These are phyloP conservation scores for Pocillopora grandis DNA, from an alignment of 92 coral and sea anemone genomes.

Conservation along the genomic window DNA sequence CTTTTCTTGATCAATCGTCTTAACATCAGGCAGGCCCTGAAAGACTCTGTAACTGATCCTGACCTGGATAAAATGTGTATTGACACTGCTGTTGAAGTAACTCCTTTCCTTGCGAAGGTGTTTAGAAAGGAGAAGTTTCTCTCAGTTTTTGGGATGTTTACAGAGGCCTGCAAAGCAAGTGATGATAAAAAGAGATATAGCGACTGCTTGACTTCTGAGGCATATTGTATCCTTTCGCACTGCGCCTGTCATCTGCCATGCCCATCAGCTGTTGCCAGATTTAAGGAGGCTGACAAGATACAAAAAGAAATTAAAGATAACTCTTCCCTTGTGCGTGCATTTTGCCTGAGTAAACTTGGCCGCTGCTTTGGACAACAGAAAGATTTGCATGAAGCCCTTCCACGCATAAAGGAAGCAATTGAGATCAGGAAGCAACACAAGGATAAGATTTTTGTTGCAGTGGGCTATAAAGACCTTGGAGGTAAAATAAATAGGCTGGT, in stretches of 20 bases:
- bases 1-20: slow-evolving; percentile 80
- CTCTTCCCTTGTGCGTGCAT: slow-evolving; percentile 66
- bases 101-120: slow-evolving; percentile 80
- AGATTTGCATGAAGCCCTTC: slow-evolving; percentile 60
- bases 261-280: slow-evolving; percentile 61
- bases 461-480: slow-evolving; percentile 87
- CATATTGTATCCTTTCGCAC: slow-evolving; percentile 87
- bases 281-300: slow-evolving; percentile 79
- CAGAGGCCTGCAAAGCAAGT: slow-evolving; percentile 64
- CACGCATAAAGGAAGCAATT: slow-evolving; percentile 72
- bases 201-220: slow-evolving; percentile 84
- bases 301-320: slow-evolving; percentile 74
- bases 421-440: slow-evolving; percentile 62
- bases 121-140: slow-evolving; percentile 86
- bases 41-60: slow-evolving; percentile 68
- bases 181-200: slow-evolving; percentile 78
- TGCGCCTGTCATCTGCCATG: slow-evolving; percentile 97
- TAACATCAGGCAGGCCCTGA: slow-evolving; percentile 86
- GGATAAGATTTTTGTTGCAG: slow-evolving; percentile 72
- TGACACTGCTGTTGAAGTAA: slow-evolving; percentile 70
- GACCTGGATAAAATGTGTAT: slow-evolving; percentile 69
- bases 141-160: slow-evolving; percentile 64
- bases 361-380: slow-evolving; percentile 74
- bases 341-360: slow-evolving; percentile 87
- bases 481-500: slow-evolving; percentile 42